Base-by-base conservation (phyloP, 1,140 invertebrate genomes). In the Cyrtorhinus lividipennis region DNA sequence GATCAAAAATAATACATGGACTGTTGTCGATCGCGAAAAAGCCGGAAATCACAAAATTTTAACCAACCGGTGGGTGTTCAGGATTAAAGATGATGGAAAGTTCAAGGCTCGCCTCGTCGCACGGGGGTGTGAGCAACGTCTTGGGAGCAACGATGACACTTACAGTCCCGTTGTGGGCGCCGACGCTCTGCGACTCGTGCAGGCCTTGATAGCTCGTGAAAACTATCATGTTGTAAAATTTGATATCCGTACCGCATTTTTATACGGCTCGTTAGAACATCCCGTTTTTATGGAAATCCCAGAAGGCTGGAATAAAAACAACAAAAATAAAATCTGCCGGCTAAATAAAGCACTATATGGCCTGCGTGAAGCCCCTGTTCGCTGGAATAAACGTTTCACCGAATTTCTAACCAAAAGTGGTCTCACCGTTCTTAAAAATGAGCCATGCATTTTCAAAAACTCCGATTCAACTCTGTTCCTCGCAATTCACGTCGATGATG, bases 321-420 rank as follows among this genome's bases (percentile, higher is more conserved):
- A 69, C 23, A 65, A 68, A 62, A 66, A 69, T 38, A 63, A 71
- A 65, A 71, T 76, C 22, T 74, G 69, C 64, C 58, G 59, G 53
- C 64, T 76, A 46, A 70, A 72, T 8, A 75, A 73, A 67, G 69
- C 70, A 24, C 44, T 76, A 0, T 76, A 76, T 72, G 74, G 74
- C 0, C 66, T 76, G 24, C 75, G 74, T 67, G 71, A 75, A 65
- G 68, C 70, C 0, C 68, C 68, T 1, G 56, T 69, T 58, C 48
- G 56, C 30, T 75, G 71, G 73, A 62, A 72, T 56, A 20, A 62
- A 56, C 25, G 45, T 45, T 59, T 66, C 13, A 25, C 27, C 1
- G 30, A 63, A 8, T 59, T 58, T 53, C 58, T 65, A 57, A 20
- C 2, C 1, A 20, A 45, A 13, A 30, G 46, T 15, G 61, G 61